phyloP scores from a whole-genome alignment of 2,888 invertebrate species.

The Arrhopalites spinosus region DNA sequence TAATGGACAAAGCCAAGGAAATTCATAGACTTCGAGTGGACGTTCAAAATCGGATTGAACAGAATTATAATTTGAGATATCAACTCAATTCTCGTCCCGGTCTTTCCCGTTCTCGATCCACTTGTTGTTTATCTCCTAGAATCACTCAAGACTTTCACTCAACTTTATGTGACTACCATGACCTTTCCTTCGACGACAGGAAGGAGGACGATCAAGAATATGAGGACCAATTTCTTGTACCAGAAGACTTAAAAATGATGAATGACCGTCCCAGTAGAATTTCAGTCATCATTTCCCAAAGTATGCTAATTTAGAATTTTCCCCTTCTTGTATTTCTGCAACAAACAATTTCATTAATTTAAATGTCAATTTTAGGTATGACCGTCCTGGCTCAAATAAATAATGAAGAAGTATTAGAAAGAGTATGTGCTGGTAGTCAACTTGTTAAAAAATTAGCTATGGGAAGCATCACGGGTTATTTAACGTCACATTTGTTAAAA shows the following conservation, averaged over 20 bases:
- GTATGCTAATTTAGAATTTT: neutral
- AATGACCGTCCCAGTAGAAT: conserved; percentile 3
- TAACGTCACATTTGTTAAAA: conserved; percentile 13
- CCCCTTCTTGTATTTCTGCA: neutral
- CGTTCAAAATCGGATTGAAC: neutral
- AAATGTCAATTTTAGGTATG: conserved; percentile 10
- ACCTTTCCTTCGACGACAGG: neutral
- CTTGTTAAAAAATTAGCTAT: conserved; percentile 23
- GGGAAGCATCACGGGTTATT: conserved; percentile 22
- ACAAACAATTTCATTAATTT: neutral
- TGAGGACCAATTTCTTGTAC: conserved; percentile 5
- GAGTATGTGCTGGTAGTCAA: conserved; percentile 26
- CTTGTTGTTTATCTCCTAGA: neutral
- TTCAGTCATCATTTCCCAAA: conserved; percentile 35
- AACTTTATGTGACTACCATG: neutral
- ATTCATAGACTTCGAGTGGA: neutral
- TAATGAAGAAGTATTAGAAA: conserved; percentile 33
- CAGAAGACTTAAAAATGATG: conserved; percentile 19
- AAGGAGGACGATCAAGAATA: neutral
- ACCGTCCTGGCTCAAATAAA: conserved; percentile 34
- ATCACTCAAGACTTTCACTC: neutral
- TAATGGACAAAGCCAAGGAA: neutral
- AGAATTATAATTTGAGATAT: neutral
- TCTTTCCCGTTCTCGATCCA: neutral
- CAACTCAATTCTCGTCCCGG: neutral